Base-by-base conservation (phyloP, 2,797 vertebrate species). In the Poeciliopsis infans region DNA sequence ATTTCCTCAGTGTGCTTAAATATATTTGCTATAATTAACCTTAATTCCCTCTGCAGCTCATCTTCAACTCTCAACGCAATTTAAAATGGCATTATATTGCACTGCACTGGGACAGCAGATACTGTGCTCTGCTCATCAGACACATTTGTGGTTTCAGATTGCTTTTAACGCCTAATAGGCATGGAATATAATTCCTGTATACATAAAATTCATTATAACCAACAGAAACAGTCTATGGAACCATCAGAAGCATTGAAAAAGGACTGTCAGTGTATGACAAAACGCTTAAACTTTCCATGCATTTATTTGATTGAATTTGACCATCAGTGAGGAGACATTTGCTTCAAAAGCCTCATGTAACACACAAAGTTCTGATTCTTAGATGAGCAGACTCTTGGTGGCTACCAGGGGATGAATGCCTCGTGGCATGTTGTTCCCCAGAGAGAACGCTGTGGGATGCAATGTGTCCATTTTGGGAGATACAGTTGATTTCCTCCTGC, bases 361-460 rank as follows among this genome's bases (percentile, higher is more conserved):
- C 15, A 51, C 23, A 53, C 49, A 53, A 73, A 92, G 36, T 89
- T 78, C 93, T 94, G 90, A 55, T 83, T 47, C 93, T 86, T 49
- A 91, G 82, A 70, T 96, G 86, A 49, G 93, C 82, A 0, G 92
- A 90, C 78, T 94, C 85, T 79, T 90, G 57, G 31, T 88, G n/a
- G 47, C 89, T 72, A 66, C 72, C 2, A 66, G 77, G 46, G 45
- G 68, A 47, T 66, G 79, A 47, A 82, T 79, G 13, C 79, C 79
- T 20, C 84, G 82, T 73, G 79, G 94, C 43, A 93, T 61, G 33
- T 78, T 94, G 81, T 85, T 88, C 25, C 84, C 93, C 77, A 83
- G 3, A 5, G 81, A 72, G 77, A 76, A 86, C 7, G 51, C 64
- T 2, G 72, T n/a, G 33, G 25, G 73, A 59, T 87, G 80, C 73